phyloP scores from a whole-genome alignment of 2,888 invertebrate species.

The Hylaea fasciaria region DNA sequence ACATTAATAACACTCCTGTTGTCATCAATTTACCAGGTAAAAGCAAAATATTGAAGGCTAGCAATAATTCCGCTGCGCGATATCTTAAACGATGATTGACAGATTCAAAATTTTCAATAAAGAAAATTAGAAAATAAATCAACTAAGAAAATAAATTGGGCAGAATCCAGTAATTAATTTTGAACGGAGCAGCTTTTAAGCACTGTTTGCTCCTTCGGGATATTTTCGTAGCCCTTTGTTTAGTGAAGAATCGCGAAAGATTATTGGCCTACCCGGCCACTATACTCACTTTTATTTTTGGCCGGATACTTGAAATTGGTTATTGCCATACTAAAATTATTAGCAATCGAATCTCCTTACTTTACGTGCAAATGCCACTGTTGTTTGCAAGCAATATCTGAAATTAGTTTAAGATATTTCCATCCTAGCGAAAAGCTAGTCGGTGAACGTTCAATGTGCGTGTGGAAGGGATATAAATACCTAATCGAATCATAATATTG shows the following conservation, averaged over 20 bases:
- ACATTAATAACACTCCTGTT: constrained; percentile 13
- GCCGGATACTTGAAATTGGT: no score
- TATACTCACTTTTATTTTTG: not conserved
- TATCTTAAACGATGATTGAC: constrained; percentile 32
- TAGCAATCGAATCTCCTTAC: no score
- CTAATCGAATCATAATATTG: no score
- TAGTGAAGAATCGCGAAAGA: not conserved
- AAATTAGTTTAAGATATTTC: no score
- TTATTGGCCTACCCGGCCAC: not conserved
- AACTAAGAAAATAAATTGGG: constrained; percentile 38
- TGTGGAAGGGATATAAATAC: no score
- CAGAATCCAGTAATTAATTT: constrained; percentile 37
- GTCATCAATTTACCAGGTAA: constrained; percentile 11
- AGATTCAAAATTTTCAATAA: constrained; percentile 35
- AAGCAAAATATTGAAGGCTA: constrained; percentile 22
- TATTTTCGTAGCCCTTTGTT: constrained; percentile 17
- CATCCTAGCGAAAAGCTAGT: no score
- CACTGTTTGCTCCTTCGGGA: constrained; percentile 14
- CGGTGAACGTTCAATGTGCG: no score
- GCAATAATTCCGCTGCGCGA: constrained; percentile 23
- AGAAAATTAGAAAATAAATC: constrained; percentile 38
- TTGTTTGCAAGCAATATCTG: no score
- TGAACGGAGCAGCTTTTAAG: constrained; percentile 17
- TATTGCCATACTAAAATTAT: no score
- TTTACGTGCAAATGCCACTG: no score